These are phyloP conservation scores for Takifugu ocellatus DNA, from an alignment of 2,797 vertebrate species.

Conservation along the genomic window DNA sequence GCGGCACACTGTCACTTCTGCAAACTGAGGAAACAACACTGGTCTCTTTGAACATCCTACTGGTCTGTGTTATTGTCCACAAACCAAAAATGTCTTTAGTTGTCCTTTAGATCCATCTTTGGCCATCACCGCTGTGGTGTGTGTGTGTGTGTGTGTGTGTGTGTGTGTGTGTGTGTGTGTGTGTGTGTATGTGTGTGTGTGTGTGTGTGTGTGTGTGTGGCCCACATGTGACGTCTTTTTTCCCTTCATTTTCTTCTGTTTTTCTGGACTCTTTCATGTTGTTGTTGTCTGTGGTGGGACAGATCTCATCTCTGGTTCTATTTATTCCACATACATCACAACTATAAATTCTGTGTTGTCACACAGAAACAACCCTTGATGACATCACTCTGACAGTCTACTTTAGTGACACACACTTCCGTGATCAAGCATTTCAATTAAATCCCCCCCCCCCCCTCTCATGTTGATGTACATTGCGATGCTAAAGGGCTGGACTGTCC, in stretches of 20 bases:
- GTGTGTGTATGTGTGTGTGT: constrained; percentile 29
- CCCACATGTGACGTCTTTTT: constrained; percentile 28
- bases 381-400: no score
- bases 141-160: constrained; percentile 37
- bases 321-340: not conserved
- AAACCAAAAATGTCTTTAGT: constrained; percentile 19
- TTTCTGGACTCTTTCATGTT: constrained; percentile 33
- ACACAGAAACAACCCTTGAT: no score
- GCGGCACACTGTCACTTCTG: constrained; percentile 16
- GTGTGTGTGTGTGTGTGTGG: constrained; percentile 36
- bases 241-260: constrained; percentile 8
- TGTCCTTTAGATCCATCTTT: constrained; percentile 25
- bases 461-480: no score
- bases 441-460: no score
- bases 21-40: constrained; percentile 23
- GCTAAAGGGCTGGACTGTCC: no score
- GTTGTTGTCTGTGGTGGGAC: constrained; percentile 22
- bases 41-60: constrained; percentile 19
- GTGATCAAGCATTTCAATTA: no score
- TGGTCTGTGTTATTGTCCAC: constrained; percentile 4
- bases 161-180: constrained; percentile 44
- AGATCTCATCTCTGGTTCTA: not conserved
- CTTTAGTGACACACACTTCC: no score
- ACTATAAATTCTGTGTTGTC: not conserved
- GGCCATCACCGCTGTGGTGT: constrained; percentile 11